Evolutionary conservation across 53 echinoderm and acorn worm genomes (phyloP), one percentile per base, ranked within the genome.

Genomic region (Patiria pectinifera): DNA sequence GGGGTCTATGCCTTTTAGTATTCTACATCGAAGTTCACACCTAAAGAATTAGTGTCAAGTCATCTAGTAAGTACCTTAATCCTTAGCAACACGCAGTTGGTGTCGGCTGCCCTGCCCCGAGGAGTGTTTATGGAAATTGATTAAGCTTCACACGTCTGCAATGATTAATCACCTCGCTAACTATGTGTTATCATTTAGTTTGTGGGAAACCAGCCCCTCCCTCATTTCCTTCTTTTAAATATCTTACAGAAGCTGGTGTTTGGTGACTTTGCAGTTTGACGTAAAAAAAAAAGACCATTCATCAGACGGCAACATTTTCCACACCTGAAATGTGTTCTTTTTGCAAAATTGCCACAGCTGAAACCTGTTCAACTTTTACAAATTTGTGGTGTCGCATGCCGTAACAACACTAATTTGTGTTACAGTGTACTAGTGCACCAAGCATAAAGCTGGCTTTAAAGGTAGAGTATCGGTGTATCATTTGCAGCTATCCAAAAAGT

Each of bases 91-190:
- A 18, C 10, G 74, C 19, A 74, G 74, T 74, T 74, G 74, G 74
- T 24, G 85, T 69, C 69, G 35, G 85, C 85, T 60, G 22, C 69
- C 66, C 69, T 44, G 69, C 85, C 85, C 35, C 63, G 44, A 69
- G 22, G 74, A 24, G 35, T 85, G 45, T 47, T 43, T 43, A 66
- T 87, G 87, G 87, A 87, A 87, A 87, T 87, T 87, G 87, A 76
- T 87, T 77, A 78, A 87, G 87, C 60, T 72, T n/a, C 60, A 62
- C 21, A 23, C 59, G 78, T 72, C 87, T 87, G 78, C 15, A 45
- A 59, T 78, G 49, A 87, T 87, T 87, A 87, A 43, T 59, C 77
- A 78, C 3, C 13, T 19, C 15, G 87, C 87, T 87, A 78, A 87
- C 77, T 86, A 74, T 13, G 19, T 60, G 59, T 74, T 21, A 70